These are phyloP conservation scores for Sarcophaga variegata DNA, from an alignment of 2,888 invertebrate species.

Conservation along the genomic window DNA sequence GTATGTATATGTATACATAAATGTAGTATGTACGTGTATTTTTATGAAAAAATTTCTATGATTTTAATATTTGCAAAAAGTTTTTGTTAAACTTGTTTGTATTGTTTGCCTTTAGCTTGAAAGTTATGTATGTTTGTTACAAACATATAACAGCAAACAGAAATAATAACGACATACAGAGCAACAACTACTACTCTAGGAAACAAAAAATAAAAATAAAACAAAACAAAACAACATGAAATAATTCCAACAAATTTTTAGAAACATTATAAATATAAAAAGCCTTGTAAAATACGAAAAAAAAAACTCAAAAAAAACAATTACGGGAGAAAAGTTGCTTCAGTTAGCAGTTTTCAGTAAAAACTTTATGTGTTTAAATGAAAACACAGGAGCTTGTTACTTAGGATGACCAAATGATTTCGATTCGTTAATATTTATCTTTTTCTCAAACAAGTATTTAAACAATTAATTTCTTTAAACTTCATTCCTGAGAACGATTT, in stretches of 20 bases:
- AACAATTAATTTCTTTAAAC: too few relatives aligned
- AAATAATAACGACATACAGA: not conserved
- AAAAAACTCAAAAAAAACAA: slow-evolving; percentile 13
- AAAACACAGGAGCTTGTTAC: too few relatives aligned
- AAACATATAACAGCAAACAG: slow-evolving; percentile 40
- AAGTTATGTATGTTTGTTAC: slow-evolving; percentile 51
- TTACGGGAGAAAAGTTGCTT: slow-evolving; percentile 28
- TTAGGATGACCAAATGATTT: too few relatives aligned
- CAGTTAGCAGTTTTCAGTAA: slow-evolving; percentile 39
- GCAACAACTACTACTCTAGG: not conserved
- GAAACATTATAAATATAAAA: not conserved
- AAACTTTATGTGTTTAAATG: slow-evolving; percentile 18
- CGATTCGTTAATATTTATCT: too few relatives aligned
- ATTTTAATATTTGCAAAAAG: slow-evolving; percentile 54
- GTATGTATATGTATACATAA: not conserved
- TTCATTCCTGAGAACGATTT: too few relatives aligned
- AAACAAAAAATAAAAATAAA: not conserved
- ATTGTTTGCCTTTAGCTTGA: slow-evolving; percentile 60
- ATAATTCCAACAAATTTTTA: slow-evolving; percentile 51
- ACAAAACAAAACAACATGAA: slow-evolving; percentile 56
- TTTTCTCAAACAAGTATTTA: too few relatives aligned
- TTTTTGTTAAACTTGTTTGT: slow-evolving; percentile 51
- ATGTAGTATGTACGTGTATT: too few relatives aligned
- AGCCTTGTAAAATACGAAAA: not conserved
- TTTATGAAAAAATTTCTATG: slow-evolving; percentile 5